phyloP scores from a whole-genome alignment of 2,888 invertebrate species.

The Hemistola chrysoprasaria region DNA sequence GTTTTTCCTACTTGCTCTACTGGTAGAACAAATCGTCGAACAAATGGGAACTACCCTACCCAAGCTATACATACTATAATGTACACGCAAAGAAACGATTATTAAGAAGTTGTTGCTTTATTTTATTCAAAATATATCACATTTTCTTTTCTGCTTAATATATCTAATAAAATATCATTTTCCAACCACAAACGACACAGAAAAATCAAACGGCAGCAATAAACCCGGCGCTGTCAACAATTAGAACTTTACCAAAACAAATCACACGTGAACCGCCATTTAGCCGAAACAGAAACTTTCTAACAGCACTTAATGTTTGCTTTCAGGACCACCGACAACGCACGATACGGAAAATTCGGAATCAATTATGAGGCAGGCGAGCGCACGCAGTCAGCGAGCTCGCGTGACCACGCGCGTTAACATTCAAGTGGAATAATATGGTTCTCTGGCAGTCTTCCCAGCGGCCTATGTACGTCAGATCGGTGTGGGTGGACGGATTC shows the following conservation, averaged over 20 bases:
- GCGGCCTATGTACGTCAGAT: conserved; percentile 83
- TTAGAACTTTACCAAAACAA: conserved; percentile 5
- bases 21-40: too few species aligned
- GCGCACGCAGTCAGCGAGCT: conserved; percentile 37
- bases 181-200: conserved; percentile 1
- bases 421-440: conserved; percentile 57
- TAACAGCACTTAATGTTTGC: conserved; percentile 36
- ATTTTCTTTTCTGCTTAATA: too few species aligned
- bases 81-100: too few species aligned
- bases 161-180: neutral
- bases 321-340: conserved; percentile 38
- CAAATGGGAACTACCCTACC: too few species aligned
- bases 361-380: conserved; percentile 61
- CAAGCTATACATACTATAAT: too few species aligned
- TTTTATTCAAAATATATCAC: too few species aligned
- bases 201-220: conserved; percentile 6
- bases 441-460: conserved; percentile 84
- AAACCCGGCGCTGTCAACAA: conserved; percentile 13
- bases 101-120: too few species aligned
- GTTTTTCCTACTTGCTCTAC: too few species aligned
- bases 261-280: conserved; percentile 21
- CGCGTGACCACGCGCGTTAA: conserved; percentile 52
- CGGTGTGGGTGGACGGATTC: conserved; percentile 88
- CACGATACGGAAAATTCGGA: conserved; percentile 32
- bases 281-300: conserved; percentile 25